Percentiles rank a stretch among this genome's conserved stretches.
Evolutionary conservation across 2,888 invertebrate genomes (phyloP).

Genomic region (Thereva nobilitata): DNA sequence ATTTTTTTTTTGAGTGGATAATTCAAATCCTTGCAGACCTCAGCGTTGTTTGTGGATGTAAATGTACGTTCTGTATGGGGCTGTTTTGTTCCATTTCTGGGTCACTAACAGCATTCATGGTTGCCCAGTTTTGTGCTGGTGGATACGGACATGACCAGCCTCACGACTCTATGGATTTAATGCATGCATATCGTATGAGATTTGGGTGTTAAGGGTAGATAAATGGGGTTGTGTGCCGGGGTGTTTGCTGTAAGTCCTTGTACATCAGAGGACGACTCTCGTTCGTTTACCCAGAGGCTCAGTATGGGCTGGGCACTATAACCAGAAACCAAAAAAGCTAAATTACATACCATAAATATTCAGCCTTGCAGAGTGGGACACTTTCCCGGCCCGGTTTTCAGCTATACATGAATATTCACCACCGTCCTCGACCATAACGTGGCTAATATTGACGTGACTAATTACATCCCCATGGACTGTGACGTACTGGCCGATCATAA

Average conservation of each 20-base stretch:
- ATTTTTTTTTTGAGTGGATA: slow-evolving; percentile 8
- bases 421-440: slow-evolving; percentile 77
- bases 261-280: no score
- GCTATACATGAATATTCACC: slow-evolving; percentile 79
- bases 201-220: not conserved
- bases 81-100: slow-evolving; percentile 35
- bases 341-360: slow-evolving; percentile 75
- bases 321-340: slow-evolving; percentile 34
- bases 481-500: slow-evolving; percentile 77
- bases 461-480: slow-evolving; percentile 79
- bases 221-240: no score
- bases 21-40: not conserved
- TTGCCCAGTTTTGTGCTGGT: not conserved
- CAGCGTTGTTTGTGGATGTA: not conserved
- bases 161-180: slow-evolving; percentile 9
- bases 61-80: not conserved
- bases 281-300: not conserved
- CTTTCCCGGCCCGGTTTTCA: slow-evolving; percentile 74
- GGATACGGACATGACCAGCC: slow-evolving; percentile 23
- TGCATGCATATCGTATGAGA: slow-evolving; percentile 32
- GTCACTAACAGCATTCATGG: slow-evolving; percentile 27
- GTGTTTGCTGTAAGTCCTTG: no score
- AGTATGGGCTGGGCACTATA: not conserved
- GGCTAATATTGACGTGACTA: slow-evolving; percentile 81
- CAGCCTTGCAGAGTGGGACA: slow-evolving; percentile 72